Evolutionary conservation across 2,797 vertebrate species (phyloP).

Genomic region (Anguilla marmorata): DNA sequence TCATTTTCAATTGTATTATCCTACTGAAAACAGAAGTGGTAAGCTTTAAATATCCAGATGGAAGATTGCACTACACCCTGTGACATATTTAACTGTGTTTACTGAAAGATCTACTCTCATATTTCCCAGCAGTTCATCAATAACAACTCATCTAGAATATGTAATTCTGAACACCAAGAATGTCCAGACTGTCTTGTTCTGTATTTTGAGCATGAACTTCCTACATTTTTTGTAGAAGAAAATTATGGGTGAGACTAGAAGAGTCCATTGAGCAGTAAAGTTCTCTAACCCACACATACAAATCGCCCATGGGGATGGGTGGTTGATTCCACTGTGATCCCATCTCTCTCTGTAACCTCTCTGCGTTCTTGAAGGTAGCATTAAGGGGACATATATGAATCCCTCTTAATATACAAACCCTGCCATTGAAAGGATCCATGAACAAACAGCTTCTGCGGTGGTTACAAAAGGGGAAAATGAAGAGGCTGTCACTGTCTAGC

Average conservation of each 20-base stretch:
- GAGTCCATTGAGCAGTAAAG: too few species aligned
- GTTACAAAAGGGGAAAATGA: neutral
- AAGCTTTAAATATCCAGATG: constrained; percentile 65
- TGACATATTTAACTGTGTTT: constrained; percentile 69
- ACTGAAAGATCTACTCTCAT: constrained; percentile 66
- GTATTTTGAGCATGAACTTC: too few species aligned
- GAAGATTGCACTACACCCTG: constrained; percentile 57
- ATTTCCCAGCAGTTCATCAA: constrained; percentile 62
- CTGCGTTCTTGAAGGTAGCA: constrained; percentile 23
- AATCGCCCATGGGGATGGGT: too few species aligned
- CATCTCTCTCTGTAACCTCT: too few species aligned
- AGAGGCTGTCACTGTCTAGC: constrained; percentile 1
- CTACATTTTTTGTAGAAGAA: constrained; percentile 30
- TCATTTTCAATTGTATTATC: neutral
- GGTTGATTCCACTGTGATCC: too few species aligned
- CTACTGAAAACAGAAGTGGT: constrained; percentile 54
- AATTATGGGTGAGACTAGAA: constrained; percentile 62
- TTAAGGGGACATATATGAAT: constrained; percentile 58
- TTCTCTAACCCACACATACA: too few species aligned
- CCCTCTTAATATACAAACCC: constrained; percentile 63
- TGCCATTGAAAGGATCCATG: constrained; percentile 60
- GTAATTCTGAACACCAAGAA: constrained; percentile 51
- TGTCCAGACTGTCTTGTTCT: too few species aligned
- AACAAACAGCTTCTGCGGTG: constrained; percentile 28
- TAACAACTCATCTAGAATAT: constrained; percentile 51